Conservation (phyloP, 2,888 invertebrate genomes). For the Ochlodes sylvanus region DNA sequence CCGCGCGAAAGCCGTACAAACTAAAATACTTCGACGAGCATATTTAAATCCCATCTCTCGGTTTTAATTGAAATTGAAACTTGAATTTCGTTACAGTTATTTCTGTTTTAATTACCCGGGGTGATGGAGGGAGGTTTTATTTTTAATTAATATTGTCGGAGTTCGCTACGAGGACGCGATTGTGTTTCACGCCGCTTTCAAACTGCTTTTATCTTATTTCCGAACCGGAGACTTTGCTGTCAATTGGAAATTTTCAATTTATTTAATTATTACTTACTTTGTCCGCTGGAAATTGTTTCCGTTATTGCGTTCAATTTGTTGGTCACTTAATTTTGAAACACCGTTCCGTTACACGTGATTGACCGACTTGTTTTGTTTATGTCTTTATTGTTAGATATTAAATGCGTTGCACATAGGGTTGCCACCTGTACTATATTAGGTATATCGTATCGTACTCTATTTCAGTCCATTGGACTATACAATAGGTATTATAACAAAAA, state of each 20-base stretch:
- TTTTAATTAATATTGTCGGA: conserved; percentile 70
- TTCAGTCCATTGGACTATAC: no score
- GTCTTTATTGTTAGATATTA: no score
- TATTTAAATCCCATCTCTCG: conserved; percentile 49
- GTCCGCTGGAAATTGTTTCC: conserved; percentile 24
- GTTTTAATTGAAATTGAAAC: conserved; percentile 57
- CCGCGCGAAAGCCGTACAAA: conserved; percentile 29
- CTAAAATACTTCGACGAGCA: conserved; percentile 41
- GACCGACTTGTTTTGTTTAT: neutral
- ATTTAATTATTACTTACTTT: conserved; percentile 29
- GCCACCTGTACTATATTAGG: no score
- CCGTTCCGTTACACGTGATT: neutral
- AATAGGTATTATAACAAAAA: no score
- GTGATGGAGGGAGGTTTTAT: conserved; percentile 59
- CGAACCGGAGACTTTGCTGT: conserved; percentile 43
- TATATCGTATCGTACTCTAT: no score
- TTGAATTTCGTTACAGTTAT: conserved; percentile 64
- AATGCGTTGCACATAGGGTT: no score
- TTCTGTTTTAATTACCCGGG: conserved; percentile 65
- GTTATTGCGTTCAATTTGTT: conserved; percentile 14
- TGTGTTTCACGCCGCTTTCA: conserved; percentile 55
- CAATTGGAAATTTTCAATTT: conserved; percentile 45
- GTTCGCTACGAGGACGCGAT: conserved; percentile 48
- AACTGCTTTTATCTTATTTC: conserved; percentile 55
- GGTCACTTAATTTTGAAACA: neutral